Percentiles rank a stretch among this genome's conserved stretches.
phyloP scores from a whole-genome alignment of 2,888 invertebrate species.

The Luperina nickerlii region DNA sequence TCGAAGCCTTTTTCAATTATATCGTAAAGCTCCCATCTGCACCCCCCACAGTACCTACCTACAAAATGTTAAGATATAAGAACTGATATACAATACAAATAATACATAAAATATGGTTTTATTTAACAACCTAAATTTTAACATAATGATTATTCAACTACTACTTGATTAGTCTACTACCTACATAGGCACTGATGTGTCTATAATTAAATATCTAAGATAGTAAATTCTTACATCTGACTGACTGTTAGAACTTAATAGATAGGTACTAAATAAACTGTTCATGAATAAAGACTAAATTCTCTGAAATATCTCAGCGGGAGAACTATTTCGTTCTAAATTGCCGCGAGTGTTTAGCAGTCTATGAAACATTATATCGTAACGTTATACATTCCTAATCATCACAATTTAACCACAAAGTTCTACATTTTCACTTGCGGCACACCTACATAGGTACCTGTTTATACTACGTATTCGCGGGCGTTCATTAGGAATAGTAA shows the following conservation, averaged over 20 bases:
- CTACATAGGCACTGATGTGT: not conserved
- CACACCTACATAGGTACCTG: slow-evolving; percentile 62
- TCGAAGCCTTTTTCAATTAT: no score
- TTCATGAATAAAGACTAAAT: slow-evolving; percentile 35
- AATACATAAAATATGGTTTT: not conserved
- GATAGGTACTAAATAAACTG: slow-evolving; percentile 11
- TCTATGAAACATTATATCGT: slow-evolving; percentile 72
- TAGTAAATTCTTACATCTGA: not conserved
- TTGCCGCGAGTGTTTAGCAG: slow-evolving; percentile 63
- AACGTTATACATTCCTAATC: slow-evolving; percentile 76
- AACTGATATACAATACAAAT: not conserved
- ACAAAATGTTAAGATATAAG: not conserved
- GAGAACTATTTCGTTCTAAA: slow-evolving; percentile 63
- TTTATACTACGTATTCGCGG: slow-evolving; percentile 69
- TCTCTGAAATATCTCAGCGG: slow-evolving; percentile 53
- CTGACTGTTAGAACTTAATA: not conserved
- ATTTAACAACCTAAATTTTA: not conserved
- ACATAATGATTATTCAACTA: not conserved
- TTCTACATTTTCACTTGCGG: slow-evolving; percentile 71
- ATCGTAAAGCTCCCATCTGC: no score
- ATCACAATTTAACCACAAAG: slow-evolving; percentile 79
- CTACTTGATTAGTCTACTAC: no score
- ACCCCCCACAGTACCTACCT: not conserved
- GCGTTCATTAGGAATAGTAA: slow-evolving; percentile 86
- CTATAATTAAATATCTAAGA: not conserved